Evolutionary conservation across 2,888 invertebrate species (phyloP).

Genomic region (Cryptocephalus moraei): DNA sequence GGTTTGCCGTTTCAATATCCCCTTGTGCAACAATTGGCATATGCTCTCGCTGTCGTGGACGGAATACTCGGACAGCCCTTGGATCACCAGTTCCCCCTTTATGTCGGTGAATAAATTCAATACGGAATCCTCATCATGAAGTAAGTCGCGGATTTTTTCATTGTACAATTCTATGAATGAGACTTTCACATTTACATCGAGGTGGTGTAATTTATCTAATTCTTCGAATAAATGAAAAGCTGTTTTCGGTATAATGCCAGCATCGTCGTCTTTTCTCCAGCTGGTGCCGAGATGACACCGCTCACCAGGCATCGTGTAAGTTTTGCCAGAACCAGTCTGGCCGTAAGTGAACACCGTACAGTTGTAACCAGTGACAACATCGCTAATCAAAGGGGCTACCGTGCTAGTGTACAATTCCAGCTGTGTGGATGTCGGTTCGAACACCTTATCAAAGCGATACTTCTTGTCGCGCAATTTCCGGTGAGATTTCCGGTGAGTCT

Average conservation of each 20-base stretch:
- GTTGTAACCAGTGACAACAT: conserved; percentile 91
- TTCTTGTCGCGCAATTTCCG: conserved; percentile 49
- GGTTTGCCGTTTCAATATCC: conserved; percentile 76
- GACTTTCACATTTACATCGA: conserved; percentile 58
- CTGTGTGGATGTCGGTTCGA: conserved; percentile 72
- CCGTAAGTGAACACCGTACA: conserved; percentile 98
- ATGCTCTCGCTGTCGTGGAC: conserved; percentile 83
- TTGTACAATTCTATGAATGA: conserved; percentile 94
- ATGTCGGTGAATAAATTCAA: conserved; percentile 42
- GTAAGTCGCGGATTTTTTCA: conserved; percentile 88
- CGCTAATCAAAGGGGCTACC: conserved; percentile 79
- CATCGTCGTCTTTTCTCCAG: conserved; percentile 60
- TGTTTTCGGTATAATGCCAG: conserved; percentile 88
- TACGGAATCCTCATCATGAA: conserved; percentile 44
- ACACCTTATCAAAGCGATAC: conserved; percentile 79
- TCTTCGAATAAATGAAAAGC: conserved; percentile 86
- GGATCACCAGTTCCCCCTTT: conserved; percentile 86
- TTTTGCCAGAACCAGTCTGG: conserved; percentile 90
- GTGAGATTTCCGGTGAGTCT: conserved; percentile 14
- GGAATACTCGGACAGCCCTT: conserved; percentile 83
- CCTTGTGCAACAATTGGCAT: conserved; percentile 78
- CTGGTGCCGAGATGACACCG: conserved; percentile 11
- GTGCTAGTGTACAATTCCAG: conserved; percentile 81
- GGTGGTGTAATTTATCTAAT: conserved; percentile 36
- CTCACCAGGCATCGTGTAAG: conserved; percentile 89